A percentile compares a stretch with the other conserved stretches of the same genome.
Conservation (phyloP, 1,140 invertebrate genomes). For the Phortica variegata region DNA sequence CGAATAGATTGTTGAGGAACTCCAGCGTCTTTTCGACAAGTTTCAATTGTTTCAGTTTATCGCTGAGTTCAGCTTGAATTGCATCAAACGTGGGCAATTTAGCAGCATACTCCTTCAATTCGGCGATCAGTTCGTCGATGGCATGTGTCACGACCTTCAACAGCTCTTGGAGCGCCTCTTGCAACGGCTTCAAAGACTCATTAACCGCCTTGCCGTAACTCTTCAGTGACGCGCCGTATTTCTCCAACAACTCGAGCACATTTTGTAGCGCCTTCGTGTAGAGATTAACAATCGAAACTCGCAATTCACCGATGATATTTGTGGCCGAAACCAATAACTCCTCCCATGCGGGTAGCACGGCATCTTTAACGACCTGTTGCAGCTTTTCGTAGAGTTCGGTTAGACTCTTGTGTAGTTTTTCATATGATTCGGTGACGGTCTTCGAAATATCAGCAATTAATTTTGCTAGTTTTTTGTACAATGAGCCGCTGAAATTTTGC, state of each 20-base stretch:
- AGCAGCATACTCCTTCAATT: conserved; percentile 60
- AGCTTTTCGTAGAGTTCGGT: conserved; percentile 56
- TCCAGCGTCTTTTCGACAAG: conserved; percentile 57
- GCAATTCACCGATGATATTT: conserved; percentile 28
- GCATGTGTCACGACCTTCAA: conserved; percentile 58
- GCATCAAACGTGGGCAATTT: conserved; percentile 58
- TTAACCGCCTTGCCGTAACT: conserved; percentile 61
- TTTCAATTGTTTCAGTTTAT: conserved; percentile 40
- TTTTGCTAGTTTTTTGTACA: conserved; percentile 52
- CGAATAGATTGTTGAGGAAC: conserved; percentile 59
- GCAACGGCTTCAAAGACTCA: conserved; percentile 61
- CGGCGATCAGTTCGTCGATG: conserved; percentile 57
- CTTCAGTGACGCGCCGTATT: conserved; percentile 68
- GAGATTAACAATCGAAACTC: conserved; percentile 20
- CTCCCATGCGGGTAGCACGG: conserved; percentile 46
- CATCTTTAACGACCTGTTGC: conserved; percentile 62
- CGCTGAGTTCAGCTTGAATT: conserved; percentile 22
- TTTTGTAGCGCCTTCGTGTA: conserved; percentile 27
- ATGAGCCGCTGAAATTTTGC: conserved; percentile 27
- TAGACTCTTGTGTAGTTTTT: conserved; percentile 56
- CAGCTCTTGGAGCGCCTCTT: conserved; percentile 58
- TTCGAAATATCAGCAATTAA: conserved; percentile 59
- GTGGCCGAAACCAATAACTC: conserved; percentile 20
- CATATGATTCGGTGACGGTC: conserved; percentile 58
- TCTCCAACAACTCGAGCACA: conserved; percentile 29